Conservation (phyloP, 2,888 invertebrate species). For the Drosophila kanekoi region DNA sequence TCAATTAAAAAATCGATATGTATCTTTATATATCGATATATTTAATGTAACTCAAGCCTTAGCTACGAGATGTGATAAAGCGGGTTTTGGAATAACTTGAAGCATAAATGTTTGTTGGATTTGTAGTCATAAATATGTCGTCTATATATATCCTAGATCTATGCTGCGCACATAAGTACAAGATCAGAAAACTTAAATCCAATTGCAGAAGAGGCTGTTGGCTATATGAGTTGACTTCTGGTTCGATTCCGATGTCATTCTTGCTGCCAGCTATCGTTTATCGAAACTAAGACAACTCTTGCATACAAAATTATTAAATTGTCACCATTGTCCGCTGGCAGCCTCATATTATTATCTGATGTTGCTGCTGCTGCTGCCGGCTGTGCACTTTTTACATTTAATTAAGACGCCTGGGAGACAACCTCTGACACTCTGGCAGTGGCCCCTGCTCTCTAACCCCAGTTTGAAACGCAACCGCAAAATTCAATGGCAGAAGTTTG, state of each 20-base stretch:
- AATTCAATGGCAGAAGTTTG: constrained; percentile 50
- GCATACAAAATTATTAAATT: neutral
- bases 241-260: neutral
- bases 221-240: too few species aligned
- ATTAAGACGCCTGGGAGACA: constrained; percentile 44
- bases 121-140: too few species aligned
- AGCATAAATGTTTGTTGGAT: too few species aligned
- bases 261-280: neutral
- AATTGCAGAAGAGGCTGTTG: too few species aligned
- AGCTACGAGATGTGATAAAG: too few species aligned
- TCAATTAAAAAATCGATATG: neutral
- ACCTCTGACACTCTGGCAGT: constrained; percentile 4
- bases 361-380: neutral
- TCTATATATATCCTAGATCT: too few species aligned
- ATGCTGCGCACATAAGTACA: too few species aligned
- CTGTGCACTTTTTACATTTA: constrained; percentile 44
- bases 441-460: constrained; percentile 12
- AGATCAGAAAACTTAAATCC: too few species aligned
- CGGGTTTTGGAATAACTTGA: too few species aligned
- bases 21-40: neutral
- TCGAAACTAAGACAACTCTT: neutral
- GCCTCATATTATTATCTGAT: constrained; percentile 6
- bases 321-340: constrained; percentile 27
- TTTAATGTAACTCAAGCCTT: too few species aligned
- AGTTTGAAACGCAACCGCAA: constrained; percentile 29